phyloP scores from a whole-genome alignment of 2,797 vertebrate species.

The Sarcoramphus papa region DNA sequence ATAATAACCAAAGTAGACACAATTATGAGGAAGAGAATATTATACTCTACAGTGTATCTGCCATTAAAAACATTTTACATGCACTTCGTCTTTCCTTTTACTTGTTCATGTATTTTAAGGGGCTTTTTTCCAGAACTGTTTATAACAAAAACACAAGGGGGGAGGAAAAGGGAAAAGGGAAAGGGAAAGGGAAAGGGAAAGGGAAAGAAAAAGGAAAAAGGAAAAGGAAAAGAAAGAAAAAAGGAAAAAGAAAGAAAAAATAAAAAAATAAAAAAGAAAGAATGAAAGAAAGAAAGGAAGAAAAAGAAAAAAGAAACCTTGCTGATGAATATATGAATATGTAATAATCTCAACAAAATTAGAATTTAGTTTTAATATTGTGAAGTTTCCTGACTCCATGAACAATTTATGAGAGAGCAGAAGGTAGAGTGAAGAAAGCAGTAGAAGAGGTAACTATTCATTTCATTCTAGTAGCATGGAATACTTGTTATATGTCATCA shows the following conservation, averaged over 20 bases:
- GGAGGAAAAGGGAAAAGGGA: not conserved
- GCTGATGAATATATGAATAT: not conserved
- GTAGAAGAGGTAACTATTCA: not conserved
- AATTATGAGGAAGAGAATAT: not conserved
- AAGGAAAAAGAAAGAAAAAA: no score
- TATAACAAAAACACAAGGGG: accelerated
- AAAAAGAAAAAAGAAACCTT: not conserved
- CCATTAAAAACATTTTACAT: not conserved
- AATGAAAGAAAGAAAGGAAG: not conserved
- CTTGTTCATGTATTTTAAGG: not conserved
- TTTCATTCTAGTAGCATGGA: not conserved
- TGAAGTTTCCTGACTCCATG: not conserved
- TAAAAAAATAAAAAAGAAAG: accelerated
- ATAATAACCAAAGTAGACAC: not conserved
- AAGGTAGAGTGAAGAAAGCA: not conserved
- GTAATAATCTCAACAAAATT: not conserved
- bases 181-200: not conserved
- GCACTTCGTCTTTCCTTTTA: not conserved
- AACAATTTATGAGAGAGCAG: not conserved
- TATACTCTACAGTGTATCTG: not conserved
- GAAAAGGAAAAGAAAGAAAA: no score
- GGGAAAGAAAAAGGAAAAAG: accelerated
- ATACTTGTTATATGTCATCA: not conserved
- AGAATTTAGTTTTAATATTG: not conserved
- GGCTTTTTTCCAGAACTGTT: not conserved